These are phyloP conservation scores for Melieria omissa DNA, from an alignment of 2,888 invertebrate genomes.

Conservation along the genomic window DNA sequence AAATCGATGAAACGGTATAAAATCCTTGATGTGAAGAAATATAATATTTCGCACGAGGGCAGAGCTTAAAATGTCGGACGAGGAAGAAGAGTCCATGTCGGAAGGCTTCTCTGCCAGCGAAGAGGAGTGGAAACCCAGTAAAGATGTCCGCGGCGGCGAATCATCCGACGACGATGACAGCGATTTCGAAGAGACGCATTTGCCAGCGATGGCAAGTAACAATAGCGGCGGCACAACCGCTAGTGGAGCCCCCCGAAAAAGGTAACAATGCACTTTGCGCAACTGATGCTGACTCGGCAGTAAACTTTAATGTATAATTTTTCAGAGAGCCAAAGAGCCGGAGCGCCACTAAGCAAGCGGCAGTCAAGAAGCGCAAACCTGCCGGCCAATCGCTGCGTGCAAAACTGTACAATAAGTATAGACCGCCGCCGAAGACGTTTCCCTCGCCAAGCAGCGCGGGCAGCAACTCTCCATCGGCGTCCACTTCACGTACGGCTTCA, in stretches of 20 bases:
- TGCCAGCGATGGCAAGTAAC: conserved; percentile 41
- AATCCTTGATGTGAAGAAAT: conserved; percentile 30
- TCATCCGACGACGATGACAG: conserved; percentile 64
- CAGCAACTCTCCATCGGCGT: conserved; percentile 57
- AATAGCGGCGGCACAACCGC: conserved; percentile 27
- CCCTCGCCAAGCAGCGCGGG: conserved; percentile 47
- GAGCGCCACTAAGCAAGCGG: conserved; percentile 46
- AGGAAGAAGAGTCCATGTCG: conserved; percentile 59
- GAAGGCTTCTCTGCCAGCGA: conserved; percentile 64
- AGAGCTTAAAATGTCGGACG: conserved; percentile 56
- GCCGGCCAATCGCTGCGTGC: conserved; percentile 56
- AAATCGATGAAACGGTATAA: conserved; percentile 24
- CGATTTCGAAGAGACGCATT: conserved; percentile 55
- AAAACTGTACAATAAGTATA: conserved; percentile 62
- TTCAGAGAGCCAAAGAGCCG: conserved; percentile 43
- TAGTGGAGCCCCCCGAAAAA: conserved; percentile 45
- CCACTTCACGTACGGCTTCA: conserved; percentile 55
- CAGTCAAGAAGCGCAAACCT: conserved; percentile 56
- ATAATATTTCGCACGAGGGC: too few relatives aligned
- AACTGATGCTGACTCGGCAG: neutral
- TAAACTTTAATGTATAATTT: conserved; percentile 1
- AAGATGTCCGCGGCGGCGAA: conserved; percentile 54
- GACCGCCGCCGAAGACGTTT: conserved; percentile 59
- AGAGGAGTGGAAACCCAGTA: conserved; percentile 65
- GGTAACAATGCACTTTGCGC: conserved; percentile 36